phyloP scores from a whole-genome alignment of 2,888 invertebrate species.

The Eilema griseolum region DNA sequence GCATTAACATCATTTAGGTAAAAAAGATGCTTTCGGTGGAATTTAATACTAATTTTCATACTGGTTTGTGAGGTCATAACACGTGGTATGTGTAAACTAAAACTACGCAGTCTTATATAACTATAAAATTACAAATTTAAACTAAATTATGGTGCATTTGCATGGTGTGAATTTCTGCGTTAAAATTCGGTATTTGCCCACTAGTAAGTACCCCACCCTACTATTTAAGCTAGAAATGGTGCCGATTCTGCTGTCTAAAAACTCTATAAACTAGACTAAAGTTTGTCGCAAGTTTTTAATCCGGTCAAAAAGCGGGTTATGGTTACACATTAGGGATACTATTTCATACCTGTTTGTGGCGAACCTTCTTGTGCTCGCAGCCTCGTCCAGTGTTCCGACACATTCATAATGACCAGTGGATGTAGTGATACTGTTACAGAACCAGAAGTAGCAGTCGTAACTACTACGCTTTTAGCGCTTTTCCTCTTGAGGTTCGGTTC shows the following conservation, averaged over 20 bases:
- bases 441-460: conserved; percentile 93
- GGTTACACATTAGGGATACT: not conserved
- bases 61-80: too few species aligned
- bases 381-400: conserved; percentile 99
- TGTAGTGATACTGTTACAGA: conserved; percentile 98
- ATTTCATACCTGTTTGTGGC: conserved; percentile 91
- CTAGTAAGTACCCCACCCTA: conserved; percentile 30
- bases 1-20: too few species aligned
- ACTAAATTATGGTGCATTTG: too few species aligned
- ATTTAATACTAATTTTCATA: too few species aligned
- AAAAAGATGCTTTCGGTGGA: too few species aligned
- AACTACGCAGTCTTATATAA: too few species aligned
- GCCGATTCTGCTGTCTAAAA: not conserved
- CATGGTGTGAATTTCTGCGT: conserved; percentile 51
- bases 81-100: too few species aligned
- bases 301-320: not conserved
- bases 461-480: conserved; percentile 77
- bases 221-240: conserved; percentile 41
- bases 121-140: too few species aligned
- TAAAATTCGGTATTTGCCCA: conserved; percentile 53
- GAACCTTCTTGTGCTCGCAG: conserved; percentile 97
- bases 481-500: too few species aligned
- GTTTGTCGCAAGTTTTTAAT: too few species aligned
- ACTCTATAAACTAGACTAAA: not conserved
- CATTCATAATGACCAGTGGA: conserved; percentile 99